A percentile compares a stretch with the other conserved stretches of the same genome.
phyloP scores from a whole-genome alignment of 1,140 invertebrate species.

The Aphis gossypii region DNA sequence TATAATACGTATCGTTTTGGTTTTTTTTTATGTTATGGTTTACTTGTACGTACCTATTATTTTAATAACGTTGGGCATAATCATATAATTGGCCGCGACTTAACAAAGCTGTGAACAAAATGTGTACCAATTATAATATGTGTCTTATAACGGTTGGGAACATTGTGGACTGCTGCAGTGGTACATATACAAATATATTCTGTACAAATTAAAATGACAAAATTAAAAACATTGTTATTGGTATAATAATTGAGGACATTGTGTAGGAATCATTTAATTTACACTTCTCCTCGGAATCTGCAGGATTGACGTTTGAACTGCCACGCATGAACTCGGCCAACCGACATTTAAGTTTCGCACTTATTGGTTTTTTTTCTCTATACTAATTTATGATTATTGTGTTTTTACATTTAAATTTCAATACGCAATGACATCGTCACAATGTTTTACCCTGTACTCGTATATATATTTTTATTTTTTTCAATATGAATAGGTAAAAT shows the following conservation, averaged over 20 bases:
- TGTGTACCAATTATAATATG: fast-evolving
- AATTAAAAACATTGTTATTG: neutral
- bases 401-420: neutral
- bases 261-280: neutral
- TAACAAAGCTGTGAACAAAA: neutral
- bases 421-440: neutral
- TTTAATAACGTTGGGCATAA: neutral
- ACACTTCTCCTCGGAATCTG: neutral
- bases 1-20: neutral
- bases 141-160: neutral
- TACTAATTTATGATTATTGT: neutral
- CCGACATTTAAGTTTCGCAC: neutral
- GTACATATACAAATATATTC: neutral
- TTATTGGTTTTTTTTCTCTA: neutral
- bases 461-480: neutral
- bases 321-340: neutral
- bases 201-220: neutral
- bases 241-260: neutral
- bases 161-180: neutral
- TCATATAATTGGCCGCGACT: neutral
- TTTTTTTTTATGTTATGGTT: neutral
- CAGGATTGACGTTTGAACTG: neutral
- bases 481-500: neutral
- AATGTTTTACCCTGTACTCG: neutral
- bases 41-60: neutral